Base-by-base conservation (phyloP, 2,888 invertebrate species). In the Chrysolina oricalcia region DNA sequence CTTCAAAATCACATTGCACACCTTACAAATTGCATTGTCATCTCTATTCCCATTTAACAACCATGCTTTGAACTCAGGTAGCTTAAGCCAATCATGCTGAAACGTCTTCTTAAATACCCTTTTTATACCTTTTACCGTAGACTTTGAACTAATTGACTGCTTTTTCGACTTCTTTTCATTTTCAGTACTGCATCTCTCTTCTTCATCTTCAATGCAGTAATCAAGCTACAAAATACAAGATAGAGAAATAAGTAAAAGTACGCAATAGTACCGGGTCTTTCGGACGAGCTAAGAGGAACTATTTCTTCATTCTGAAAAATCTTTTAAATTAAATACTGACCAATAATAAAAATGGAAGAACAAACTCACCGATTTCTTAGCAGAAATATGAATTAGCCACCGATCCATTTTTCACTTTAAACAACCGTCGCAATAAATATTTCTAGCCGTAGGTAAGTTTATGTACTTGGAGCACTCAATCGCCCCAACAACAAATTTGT, bases 1-100 rank as follows among this genome's bases (percentile, higher is more conserved):
- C 66, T 66, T 66, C 66, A 66, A 41, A 46, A 66, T 40, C 48
- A 66, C 66, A 66, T 66, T 66, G 66, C 66, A 66, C 23, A 66
- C 66, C 66, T 66, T 66, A 66, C 66, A 66, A 66, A 66, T 41
- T 41, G 66, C 66, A 66, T 41, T 66, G 48, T 66, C 66, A 46
- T 66, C 48, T 6, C 19, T 66, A 66, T 66, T 66, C 10, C 66
- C 66, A 3, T 43, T 66, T 46, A 66, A 11, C 48, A 66, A 43
- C 66, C 66, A 66, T 66, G 46, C 66, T 43, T 66, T 66, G 48
- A 66, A 66, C 63, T 63, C 63, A 11, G 66, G 46, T 66, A 66
- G 66, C 43, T 66, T 66, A 46, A 66, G 43, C 66, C 66, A 66
- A 66, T 46, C 66, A 40, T 8, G 48, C 43, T 10, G 4, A n/a